Evolutionary conservation across 2,888 invertebrate genomes (phyloP), one percentile per base, ranked within the genome.

Genomic region (Coelinius sp.): DNA sequence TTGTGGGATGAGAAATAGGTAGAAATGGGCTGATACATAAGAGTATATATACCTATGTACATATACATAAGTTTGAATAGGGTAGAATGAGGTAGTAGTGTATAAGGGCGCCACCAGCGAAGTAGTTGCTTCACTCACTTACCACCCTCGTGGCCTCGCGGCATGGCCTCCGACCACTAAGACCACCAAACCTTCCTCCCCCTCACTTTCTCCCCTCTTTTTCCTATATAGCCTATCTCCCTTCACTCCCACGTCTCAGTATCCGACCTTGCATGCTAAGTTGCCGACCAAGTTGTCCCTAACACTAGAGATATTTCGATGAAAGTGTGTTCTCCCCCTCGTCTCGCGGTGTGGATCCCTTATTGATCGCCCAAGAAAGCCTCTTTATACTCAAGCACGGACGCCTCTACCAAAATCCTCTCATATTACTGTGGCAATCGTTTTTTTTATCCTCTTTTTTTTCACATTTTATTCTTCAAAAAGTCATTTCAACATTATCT

Each of bases 71-170:
- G 68, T 49, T 66, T 63, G 66, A 56, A 52, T 68, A 62, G 74
- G 71, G 73, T 70, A 71, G 71, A 67, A 68, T 68, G 53, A 69
- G 74, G 62, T 52, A 72, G 73, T n/a, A 66, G 69, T 73, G 73
- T 75, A 79, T 76, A 77, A 73, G 76, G 73, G 76, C 66, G 64
- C 68, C 68, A 72, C 38, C 24, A 41, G 38, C 80, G 82, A 84
- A 84, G 83, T 83, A 83, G 80, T 81, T 79, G 80, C 81, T 73
- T 82, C 82, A 81, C 82, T 82, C 83, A 83, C 83, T 83, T 83
- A 82, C 83, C 82, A 81, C 82, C 80, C 82, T 81, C 78, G 69
- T 80, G 75, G 77, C 76, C 76, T 76, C 66, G 75, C 73, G 73
- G 77, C 76, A 76, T 74, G 72, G 78, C 78, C 62, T 79, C 77